A percentile compares a stretch with the other conserved stretches of the same genome.
Evolutionary conservation across 1,140 invertebrate genomes (phyloP).

Genomic region (Euwallacea fornicatus): DNA sequence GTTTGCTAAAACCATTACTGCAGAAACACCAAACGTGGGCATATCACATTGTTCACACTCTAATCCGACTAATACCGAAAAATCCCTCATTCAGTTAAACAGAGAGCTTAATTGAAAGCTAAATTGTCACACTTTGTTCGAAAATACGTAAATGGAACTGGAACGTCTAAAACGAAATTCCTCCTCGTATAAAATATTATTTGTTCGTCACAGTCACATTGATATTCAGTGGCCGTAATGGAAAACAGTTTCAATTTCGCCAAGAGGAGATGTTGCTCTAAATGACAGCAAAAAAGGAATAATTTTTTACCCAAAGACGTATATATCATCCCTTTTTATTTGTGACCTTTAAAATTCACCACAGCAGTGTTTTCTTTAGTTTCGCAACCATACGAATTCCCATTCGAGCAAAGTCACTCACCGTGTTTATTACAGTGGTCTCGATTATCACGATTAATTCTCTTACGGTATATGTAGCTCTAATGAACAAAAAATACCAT

Average conservation of each 20-base stretch:
- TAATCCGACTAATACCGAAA: no score
- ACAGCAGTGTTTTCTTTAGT: neutral
- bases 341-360: no score
- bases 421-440: neutral
- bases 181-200: neutral
- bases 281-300: neutral
- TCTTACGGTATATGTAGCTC: neutral
- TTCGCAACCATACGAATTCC: conserved; percentile 7
- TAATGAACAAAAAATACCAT: conserved; percentile 17
- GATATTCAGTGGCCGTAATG: conserved; percentile 6
- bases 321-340: no score
- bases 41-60: no score
- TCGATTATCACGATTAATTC: conserved; percentile 6
- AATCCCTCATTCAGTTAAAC: no score
- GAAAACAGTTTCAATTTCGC: conserved; percentile 7
- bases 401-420: conserved; percentile 1
- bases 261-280: conserved; percentile 1
- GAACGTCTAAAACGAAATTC: neutral
- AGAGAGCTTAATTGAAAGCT: no score
- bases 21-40: no score
- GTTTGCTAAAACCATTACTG: no score
- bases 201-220: neutral
- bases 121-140: no score
- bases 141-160: neutral
- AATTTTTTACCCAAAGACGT: neutral